Evolutionary conservation across 2,888 invertebrate genomes (phyloP).

Genomic region (Erebia aethiops): DNA sequence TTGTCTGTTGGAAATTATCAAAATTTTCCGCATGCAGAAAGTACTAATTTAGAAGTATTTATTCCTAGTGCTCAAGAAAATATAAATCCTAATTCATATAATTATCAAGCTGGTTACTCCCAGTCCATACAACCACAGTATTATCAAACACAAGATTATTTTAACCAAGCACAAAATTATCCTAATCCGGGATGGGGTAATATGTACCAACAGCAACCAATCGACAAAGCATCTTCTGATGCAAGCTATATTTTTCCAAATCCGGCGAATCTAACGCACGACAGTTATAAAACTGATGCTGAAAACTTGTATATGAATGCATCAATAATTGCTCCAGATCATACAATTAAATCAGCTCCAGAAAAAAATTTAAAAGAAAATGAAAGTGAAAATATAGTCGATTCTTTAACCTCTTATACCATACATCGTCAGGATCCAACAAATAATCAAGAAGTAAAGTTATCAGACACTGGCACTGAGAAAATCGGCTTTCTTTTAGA

Average conservation of each 20-base stretch:
- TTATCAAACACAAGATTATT: conserved; percentile 27
- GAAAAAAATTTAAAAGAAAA: conserved; percentile 1
- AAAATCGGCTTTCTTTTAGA: not conserved
- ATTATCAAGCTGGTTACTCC: conserved; percentile 13
- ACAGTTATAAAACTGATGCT: not conserved
- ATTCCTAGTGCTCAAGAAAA: conserved; percentile 31
- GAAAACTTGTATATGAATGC: not conserved
- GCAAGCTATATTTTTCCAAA: not conserved
- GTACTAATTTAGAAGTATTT: conserved; percentile 40
- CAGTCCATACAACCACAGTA: conserved; percentile 22
- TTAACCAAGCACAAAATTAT: conserved; percentile 19
- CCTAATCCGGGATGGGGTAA: conserved; percentile 23
- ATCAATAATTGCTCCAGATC: not conserved
- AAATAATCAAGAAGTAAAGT: not conserved
- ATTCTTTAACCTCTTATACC: not conserved
- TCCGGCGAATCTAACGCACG: not conserved
- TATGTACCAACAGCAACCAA: conserved; percentile 1
- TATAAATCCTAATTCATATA: conserved; percentile 13
- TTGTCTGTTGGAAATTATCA: conserved; percentile 15
- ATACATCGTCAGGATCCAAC: not conserved
- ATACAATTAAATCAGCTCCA: not conserved
- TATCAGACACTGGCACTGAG: not conserved
- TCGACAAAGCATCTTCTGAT: conserved; percentile 1
- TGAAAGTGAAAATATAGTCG: not conserved
- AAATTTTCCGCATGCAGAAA: conserved; percentile 34